Conservation (phyloP, 2,113 vertebrate species). For the Hippocampus comes region DNA sequence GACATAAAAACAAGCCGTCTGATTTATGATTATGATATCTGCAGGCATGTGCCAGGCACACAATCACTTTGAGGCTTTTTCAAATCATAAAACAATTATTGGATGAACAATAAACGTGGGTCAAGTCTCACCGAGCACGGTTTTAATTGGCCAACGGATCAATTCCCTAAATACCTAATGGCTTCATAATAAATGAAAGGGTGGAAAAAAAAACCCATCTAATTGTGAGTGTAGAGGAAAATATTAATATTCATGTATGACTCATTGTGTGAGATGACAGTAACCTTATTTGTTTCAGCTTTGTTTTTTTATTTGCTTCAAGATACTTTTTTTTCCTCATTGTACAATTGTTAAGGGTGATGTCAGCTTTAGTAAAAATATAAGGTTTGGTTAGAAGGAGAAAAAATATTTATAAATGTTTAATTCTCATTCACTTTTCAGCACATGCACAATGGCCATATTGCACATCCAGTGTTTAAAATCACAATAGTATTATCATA, state of each 20-base stretch:
- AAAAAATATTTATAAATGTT: constrained; percentile 29
- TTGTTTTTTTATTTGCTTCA: constrained; percentile 3
- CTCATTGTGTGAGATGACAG: constrained; percentile 34
- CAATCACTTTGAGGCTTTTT: constrained; percentile 26
- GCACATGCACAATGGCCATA: constrained; percentile 62
- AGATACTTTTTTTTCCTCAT: not conserved
- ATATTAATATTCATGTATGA: constrained; percentile 41
- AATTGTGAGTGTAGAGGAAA: constrained; percentile 26
- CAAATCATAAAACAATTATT: constrained; percentile 51
- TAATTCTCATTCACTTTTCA: constrained; percentile 30
- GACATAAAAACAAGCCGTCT: constrained; percentile 18
- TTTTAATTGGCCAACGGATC: constrained; percentile 21
- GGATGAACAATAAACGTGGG: constrained; percentile 29
- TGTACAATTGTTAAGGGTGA: not conserved
- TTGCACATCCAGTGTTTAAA: constrained; percentile 66
- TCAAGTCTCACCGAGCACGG: constrained; percentile 16
- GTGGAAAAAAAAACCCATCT: constrained; percentile 1
- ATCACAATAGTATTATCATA: constrained; percentile 73
- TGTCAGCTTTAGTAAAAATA: constrained; percentile 11
- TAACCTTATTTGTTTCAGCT: constrained; percentile 10
- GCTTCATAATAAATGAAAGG: not conserved
- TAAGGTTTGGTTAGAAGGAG: not conserved
- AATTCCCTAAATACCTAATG: constrained; percentile 14
- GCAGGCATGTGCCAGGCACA: constrained; percentile 31
- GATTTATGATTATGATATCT: constrained; percentile 51